Conservation (phyloP, 1,140 invertebrate genomes). For the Frieseomelitta varia region DNA sequence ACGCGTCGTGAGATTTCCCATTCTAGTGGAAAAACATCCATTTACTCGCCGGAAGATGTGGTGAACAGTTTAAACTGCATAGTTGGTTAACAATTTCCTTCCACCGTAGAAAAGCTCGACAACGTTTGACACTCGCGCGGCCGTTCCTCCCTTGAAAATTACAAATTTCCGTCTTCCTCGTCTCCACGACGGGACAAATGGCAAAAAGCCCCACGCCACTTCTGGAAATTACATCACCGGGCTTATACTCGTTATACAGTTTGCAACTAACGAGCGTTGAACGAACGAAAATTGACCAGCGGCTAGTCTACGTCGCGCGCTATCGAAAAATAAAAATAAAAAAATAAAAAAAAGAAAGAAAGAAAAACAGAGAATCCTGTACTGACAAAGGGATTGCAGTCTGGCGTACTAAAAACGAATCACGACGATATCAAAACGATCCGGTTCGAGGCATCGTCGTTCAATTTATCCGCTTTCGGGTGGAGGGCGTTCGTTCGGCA, state of each 20-base stretch:
- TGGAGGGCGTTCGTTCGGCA: not conserved
- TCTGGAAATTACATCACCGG: not conserved
- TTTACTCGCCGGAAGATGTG: no score
- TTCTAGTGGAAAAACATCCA: no score
- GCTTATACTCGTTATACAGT: not conserved
- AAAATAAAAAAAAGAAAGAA: no score
- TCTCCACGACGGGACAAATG: not conserved
- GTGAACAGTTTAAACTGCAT: no score
- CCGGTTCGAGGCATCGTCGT: slow-evolving; percentile 1
- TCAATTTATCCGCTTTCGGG: slow-evolving; percentile 14
- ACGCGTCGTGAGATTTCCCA: no score
- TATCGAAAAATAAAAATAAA: no score
- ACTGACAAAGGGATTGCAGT: not conserved
- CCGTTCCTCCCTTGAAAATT: not conserved
- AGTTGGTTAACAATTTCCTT: no score
- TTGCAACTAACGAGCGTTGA: slow-evolving; percentile 19
- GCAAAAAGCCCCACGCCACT: not conserved
- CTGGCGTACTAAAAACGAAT: not conserved
- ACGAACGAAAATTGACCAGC: slow-evolving; percentile 17
- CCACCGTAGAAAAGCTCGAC: no score
- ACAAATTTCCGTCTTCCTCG: not conserved
- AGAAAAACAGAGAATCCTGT: no score
- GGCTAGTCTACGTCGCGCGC: no score
- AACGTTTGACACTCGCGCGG: no score
- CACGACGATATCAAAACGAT: slow-evolving; percentile 27